Base-by-base conservation (phyloP, 2,888 invertebrate species). In the Lobophora halterata region DNA sequence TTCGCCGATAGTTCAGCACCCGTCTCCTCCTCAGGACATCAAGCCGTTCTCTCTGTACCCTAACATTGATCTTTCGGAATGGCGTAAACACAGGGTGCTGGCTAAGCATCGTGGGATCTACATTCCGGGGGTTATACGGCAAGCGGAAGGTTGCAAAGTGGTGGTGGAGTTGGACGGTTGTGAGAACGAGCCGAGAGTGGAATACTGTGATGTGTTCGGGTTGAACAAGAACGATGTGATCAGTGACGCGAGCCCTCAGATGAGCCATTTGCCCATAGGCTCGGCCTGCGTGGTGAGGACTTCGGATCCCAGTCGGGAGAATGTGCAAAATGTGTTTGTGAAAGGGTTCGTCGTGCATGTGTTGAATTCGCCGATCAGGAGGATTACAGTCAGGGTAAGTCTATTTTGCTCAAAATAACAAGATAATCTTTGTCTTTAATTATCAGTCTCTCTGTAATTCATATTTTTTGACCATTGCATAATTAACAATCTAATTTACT, bases 51-150 rank as follows among this genome's bases (percentile, higher is more conserved):
- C 63, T 13, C 65, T 77, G 50, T 91, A 91, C 65, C 91, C 91
- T 6, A 87, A 89, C 59, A 90, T 98, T 52, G 96, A 98, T 86
- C 89, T 98, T 58, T 93, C 93, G 63, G 97, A 98, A 81, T 98
- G 98, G 98, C 92, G 93, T 57, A 95, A 96, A 67, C 97, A 97
- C 73, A 89, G 97, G 59, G 96, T 98, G 43, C 88, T 98, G 58
- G 98, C 97, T 21, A 95, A 95, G 72, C 92, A 93, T 66, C 92
- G 93, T 51, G 92, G 92, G 44, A 89, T 93, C 60, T 96, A 95
- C 80, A 91, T 95, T 58, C 96, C 97, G 4, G 98, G 97, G 33
- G 93, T 95, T 39, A 97, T 98, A 57, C 91, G 93, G 21, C 91
- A 92, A 64, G 93, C 93, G 17, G 88, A 88, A 19, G 89, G 89